Base-by-base conservation (phyloP, 2,113 vertebrate species). In the Addax nasomaculatus region DNA sequence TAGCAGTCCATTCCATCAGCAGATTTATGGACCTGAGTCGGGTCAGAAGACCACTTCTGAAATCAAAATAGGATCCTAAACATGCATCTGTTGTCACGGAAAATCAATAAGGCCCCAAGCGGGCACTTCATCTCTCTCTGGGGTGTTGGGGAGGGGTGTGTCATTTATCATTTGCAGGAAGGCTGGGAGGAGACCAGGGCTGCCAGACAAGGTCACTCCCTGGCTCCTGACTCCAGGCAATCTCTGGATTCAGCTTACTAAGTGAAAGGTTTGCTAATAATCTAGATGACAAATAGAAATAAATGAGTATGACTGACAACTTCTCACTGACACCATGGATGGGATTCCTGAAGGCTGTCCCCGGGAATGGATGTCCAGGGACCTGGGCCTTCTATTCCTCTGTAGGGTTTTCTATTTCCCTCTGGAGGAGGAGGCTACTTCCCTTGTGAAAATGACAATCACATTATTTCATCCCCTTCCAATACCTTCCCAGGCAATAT, bases 41-140 rank as follows among this genome's bases (percentile, higher is more conserved):
- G 92, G 96, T 97, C 84, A 90, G 87, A 96, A 98, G 95, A 90
- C 81, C 78, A 95, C 36, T 95, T 85, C n/a, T 79, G 97, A 80
- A 94, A 95, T 93, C 92, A 92, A 95, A 93, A 96, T 53, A 93
- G 85, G 92, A 45, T 64, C 51, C 95, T 67, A 85, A 96, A 95
- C 94, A 96, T 67, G 85, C 57, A 80, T 86, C 49, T 36, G 19
- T 84, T 89, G 55, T 97, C 89, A 95, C 7, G 57, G 64, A 93
- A 95, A 96, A 97, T 94, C 78, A 11, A 86, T 80, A 80, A 93
- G 60, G 67, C 92, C 90, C 80, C 47, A 27, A 95, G 62, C 12
- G 19, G 79, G 49, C 57, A 96, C 55, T 94, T 93, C 81, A 91
- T 79, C 93, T 89, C 83, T 96, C 90, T 83, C 76, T 49, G 36